Evolutionary conservation across 2,113 vertebrate species (phyloP), one percentile per base, ranked within the genome.

Genomic region (Phylloscopus trochilus): DNA sequence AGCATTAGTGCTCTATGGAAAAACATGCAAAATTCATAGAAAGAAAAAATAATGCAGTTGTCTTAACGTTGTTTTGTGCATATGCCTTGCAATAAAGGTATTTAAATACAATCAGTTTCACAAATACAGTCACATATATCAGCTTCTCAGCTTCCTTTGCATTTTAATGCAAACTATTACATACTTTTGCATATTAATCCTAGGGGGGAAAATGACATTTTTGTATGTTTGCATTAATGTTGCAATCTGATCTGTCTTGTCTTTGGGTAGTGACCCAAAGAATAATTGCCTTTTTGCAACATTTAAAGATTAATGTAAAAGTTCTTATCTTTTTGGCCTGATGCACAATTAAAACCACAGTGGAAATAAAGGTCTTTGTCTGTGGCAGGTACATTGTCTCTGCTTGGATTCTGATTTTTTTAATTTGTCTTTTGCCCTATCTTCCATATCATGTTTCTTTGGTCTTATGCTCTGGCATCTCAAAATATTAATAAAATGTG

Each of bases 11-110:
- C 6, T 91, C 28, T 76, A 62, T 82, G 37, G 46, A 30, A 76
- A 87, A 92, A 85, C 30, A 94, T 82, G 27, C n/a, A 95, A 91
- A 95, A 96, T 92, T 91, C 9, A 92, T 85, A 49, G 88, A 91
- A 83, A 89, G 46, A 43, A 85, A 93, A 92, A 89, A 44, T 83
- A 87, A 83, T 74, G 27, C 7, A 0, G 8, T 59, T 79, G 58
- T 87, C 81, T 84, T 84, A 93, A 90, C 13, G 59, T 20, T 83
- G 12, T 15, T 87, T 87, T 77, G 37, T 83, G 30, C 23, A 66
- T 69, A 53, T 60, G 28, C 53, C 60, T 87, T 85, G 59, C 41
- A 92, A 64, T 62, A 85, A 82, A 79, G 49, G n/a, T 58, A 62
- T 79, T 89, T 92, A 85, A 91, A 89, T 68, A 69, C 8, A 64